A percentile compares a stretch with the other conserved stretches of the same genome.
phyloP scores from a whole-genome alignment of 2,888 invertebrate genomes.

The Macrosoma leucophasiata region DNA sequence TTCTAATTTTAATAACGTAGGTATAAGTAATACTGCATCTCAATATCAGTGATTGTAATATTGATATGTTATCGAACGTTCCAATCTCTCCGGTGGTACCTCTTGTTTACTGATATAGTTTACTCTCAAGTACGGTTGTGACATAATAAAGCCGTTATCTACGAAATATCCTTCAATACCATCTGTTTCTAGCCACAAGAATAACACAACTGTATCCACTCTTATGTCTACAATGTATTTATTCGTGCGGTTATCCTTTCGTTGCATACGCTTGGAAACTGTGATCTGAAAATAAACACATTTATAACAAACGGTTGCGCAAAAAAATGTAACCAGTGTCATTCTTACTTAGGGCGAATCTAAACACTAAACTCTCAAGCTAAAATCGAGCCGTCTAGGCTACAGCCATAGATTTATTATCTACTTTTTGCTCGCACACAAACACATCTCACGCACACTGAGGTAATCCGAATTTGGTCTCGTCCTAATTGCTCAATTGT shows the following conservation, averaged over 20 bases:
- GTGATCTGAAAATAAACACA: conserved; percentile 42
- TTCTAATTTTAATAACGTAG: too few relatives aligned
- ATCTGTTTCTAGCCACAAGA: conserved; percentile 80
- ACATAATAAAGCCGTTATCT: conserved; percentile 83
- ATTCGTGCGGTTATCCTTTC: neutral
- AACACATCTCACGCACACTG: too few relatives aligned
- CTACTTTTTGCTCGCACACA: too few relatives aligned
- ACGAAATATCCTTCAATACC: conserved; percentile 78
- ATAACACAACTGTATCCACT: conserved; percentile 76
- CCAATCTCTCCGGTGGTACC: conserved; percentile 34
- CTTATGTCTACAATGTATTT: conserved; percentile 38
- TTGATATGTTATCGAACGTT: conserved; percentile 44
- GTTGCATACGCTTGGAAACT: conserved; percentile 28
- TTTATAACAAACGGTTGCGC: conserved; percentile 4
- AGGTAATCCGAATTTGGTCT: too few relatives aligned
- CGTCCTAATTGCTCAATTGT: too few relatives aligned
- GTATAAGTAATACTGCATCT: too few relatives aligned
- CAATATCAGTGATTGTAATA: conserved; percentile 49
- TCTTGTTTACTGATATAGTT: conserved; percentile 33
- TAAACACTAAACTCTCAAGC: too few relatives aligned
- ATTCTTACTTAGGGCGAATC: too few relatives aligned
- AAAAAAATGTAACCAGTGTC: too few relatives aligned
- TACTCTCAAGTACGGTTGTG: conserved; percentile 34
- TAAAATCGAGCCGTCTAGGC: too few relatives aligned
- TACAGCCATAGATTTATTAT: too few relatives aligned